A percentile compares a stretch with the other conserved stretches of the same genome.
Evolutionary conservation across 2,888 invertebrate genomes (phyloP).

Genomic region (Maniola hyperantus): DNA sequence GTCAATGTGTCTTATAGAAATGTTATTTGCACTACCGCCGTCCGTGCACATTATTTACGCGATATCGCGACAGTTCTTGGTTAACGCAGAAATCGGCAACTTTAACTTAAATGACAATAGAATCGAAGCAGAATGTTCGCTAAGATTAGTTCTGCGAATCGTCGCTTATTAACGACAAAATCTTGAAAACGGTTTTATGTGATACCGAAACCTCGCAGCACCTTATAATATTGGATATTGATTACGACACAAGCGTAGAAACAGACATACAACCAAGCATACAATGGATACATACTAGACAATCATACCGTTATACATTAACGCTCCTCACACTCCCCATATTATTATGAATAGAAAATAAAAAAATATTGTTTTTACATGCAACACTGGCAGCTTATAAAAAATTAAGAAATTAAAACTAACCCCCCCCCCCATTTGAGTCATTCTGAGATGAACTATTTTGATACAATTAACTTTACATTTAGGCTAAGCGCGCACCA

Average conservation of each 20-base stretch:
- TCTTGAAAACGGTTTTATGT: constrained; percentile 1
- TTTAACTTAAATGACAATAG: too few relatives aligned
- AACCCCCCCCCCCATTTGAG: background rate
- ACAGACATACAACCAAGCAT: constrained; percentile 48
- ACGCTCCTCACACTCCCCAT: constrained; percentile 35
- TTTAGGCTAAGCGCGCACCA: constrained; percentile 8
- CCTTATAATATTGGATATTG: constrained; percentile 56
- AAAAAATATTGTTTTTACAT: constrained; percentile 47
- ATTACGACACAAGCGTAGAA: constrained; percentile 61
- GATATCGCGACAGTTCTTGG: too few relatives aligned
- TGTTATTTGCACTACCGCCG: too few relatives aligned
- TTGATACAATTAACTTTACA: background rate
- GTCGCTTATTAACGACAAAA: background rate
- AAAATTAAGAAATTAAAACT: constrained; percentile 17
- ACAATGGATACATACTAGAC: constrained; percentile 47
- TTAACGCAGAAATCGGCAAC: too few relatives aligned
- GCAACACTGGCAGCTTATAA: constrained; percentile 53
- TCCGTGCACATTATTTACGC: too few relatives aligned
- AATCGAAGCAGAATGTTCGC: too few relatives aligned
- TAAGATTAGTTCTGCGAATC: background rate
- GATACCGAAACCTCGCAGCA: constrained; percentile 47
- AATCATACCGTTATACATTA: constrained; percentile 30
- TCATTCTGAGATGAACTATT: background rate
- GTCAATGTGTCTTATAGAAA: too few relatives aligned
- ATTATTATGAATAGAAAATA: constrained; percentile 38